Evolutionary conservation across 2,113 vertebrate species (phyloP), one percentile per base, ranked within the genome.

Genomic region (Gavia stellata): DNA sequence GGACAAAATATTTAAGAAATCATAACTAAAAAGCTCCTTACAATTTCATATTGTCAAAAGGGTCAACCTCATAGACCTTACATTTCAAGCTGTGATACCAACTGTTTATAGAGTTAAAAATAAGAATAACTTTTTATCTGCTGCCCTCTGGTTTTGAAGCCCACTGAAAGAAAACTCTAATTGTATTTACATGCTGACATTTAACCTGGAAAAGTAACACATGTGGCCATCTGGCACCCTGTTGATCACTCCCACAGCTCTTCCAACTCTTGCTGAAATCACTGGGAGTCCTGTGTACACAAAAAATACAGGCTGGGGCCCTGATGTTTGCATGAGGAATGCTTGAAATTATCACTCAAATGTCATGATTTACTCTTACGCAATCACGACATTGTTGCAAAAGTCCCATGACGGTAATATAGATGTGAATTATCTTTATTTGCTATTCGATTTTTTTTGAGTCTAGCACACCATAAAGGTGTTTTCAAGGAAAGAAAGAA

Each of bases 131-230:
- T 73, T 88, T 68, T 65, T 42, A 70, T 67, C 61, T 55, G 36
- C 40, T 86, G 67, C 44, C 45, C 62, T 87, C 68, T 61, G 40
- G 77, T 83, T 72, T 71, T 83, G 56, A 90, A 96, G 68, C 49
- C 36, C 42, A 61, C 29, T 31, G 66, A 33, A 75, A 84, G 74
- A 81, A 88, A 31, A 0, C 10, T 3, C 58, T 10, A 79, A 65
- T 18, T 45, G 52, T 77, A 55, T 95, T 92, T 94, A 36, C 21
- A 31, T 40, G 88, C 47, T 91, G 81, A 92, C 71, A 87, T 89
- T 96, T 87, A 91, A 95, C 92, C 87, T 73, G 92, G 78, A 68
- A 34, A 96, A 91, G 61, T 16, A 87, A 36, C 73, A 74, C 65
- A 25, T 34, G 82, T 61, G 61, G 77, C 81, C 93, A 94, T 79